phyloP scores from a whole-genome alignment of 2,888 invertebrate species.

The Drosophila limbata region DNA sequence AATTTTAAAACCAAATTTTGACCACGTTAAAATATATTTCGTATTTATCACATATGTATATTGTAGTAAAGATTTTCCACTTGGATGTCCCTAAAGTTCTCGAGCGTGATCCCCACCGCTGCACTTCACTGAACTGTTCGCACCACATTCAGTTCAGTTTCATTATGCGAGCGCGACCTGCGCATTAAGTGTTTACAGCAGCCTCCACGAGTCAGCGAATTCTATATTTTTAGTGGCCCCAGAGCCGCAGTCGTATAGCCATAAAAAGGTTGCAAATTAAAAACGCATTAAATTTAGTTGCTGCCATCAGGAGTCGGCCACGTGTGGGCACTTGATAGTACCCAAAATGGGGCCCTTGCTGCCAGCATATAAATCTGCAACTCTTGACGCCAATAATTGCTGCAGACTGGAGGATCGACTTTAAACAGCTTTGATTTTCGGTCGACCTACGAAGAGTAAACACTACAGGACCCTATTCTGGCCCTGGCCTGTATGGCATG shows the following conservation, averaged over 20 bases:
- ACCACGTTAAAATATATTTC: too few relatives aligned
- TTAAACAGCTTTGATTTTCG: constrained; percentile 49
- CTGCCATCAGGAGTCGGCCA: constrained; percentile 48
- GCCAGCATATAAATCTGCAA: constrained; percentile 45
- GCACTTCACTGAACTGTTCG: constrained; percentile 26
- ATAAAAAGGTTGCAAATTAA: constrained; percentile 68
- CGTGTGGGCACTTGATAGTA: constrained; percentile 54
- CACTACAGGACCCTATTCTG: constrained; percentile 2
- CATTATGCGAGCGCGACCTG: constrained; percentile 40
- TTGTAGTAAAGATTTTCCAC: too few relatives aligned
- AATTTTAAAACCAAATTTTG: too few relatives aligned
- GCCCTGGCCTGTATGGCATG: background rate
- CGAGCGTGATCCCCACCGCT: constrained; percentile 14
- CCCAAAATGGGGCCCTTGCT: background rate
- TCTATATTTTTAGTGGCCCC: constrained; percentile 24
- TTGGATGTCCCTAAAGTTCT: background rate
- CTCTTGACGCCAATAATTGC: constrained; percentile 59
- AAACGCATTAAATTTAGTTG: constrained; percentile 65
- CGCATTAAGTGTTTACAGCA: constrained; percentile 52
- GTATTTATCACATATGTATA: too few relatives aligned
- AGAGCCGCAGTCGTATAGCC: constrained; percentile 14
- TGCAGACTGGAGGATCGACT: constrained; percentile 12
- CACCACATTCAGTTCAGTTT: constrained; percentile 8
- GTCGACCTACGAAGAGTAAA: constrained; percentile 25
- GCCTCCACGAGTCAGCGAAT: constrained; percentile 59